A percentile compares a stretch with the other conserved stretches of the same genome.
phyloP scores from a whole-genome alignment of 1,140 invertebrate species.

The Papilio polytes region DNA sequence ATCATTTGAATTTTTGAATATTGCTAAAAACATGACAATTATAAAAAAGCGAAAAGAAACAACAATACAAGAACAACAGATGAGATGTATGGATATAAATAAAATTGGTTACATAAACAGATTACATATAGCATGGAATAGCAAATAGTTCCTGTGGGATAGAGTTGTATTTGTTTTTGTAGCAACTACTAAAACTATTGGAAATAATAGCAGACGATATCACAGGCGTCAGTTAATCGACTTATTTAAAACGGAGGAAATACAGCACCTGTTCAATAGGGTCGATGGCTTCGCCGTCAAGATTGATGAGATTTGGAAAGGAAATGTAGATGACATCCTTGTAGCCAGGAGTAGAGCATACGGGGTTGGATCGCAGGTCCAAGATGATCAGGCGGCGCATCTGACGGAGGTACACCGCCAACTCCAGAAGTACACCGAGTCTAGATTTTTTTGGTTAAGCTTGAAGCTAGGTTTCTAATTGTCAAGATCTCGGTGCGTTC shows the following conservation, averaged over 20 bases:
- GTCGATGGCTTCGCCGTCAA: slow-evolving; percentile 66
- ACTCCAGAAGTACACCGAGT: slow-evolving; percentile 60
- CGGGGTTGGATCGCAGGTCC: slow-evolving; percentile 71
- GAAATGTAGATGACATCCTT: slow-evolving; percentile 67
- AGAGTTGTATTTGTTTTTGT: too few species aligned
- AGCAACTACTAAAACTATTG: too few species aligned
- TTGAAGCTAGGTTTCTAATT: too few species aligned
- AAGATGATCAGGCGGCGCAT: slow-evolving; percentile 61
- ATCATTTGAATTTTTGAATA: slow-evolving; percentile 65
- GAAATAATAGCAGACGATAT: too few species aligned
- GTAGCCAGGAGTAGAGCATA: slow-evolving; percentile 65
- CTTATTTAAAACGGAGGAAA: background rate
- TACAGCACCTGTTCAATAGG: slow-evolving; percentile 64
- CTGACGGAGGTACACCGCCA: slow-evolving; percentile 65
- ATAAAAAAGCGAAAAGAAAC: background rate
- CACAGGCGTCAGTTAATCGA: too few species aligned
- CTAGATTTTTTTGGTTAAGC: slow-evolving; percentile 8
- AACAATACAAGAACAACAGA: background rate
- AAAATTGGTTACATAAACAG: too few species aligned
- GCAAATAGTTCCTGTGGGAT: too few species aligned
- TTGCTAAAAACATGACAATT: slow-evolving; percentile 51
- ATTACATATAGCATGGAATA: too few species aligned
- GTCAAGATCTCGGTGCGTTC: too few species aligned
- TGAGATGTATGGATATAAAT: background rate
- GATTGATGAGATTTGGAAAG: slow-evolving; percentile 60